Conservation (phyloP, 1,140 invertebrate genomes). For the Microplitis mediator region DNA sequence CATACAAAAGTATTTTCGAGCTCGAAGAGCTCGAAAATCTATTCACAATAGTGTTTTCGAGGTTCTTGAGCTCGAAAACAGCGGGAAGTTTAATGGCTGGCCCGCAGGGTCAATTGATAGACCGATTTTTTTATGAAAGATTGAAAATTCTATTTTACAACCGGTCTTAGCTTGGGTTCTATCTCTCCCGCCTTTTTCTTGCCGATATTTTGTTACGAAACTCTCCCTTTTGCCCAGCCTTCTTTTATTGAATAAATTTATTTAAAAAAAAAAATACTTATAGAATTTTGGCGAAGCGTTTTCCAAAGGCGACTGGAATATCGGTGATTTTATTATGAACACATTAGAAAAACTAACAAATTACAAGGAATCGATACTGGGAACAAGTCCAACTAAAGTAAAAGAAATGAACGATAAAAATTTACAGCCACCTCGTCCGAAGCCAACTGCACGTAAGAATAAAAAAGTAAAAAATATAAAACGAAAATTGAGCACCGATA, state of each 20-base stretch:
- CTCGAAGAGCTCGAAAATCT: no score
- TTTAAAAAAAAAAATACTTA: background rate
- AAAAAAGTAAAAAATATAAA: background rate
- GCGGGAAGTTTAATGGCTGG: no score
- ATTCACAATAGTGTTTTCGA: no score
- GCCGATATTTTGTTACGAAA: no score
- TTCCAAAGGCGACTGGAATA: background rate
- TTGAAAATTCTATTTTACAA: no score
- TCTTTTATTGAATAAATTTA: background rate
- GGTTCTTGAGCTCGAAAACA: no score
- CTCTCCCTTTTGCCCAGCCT: no score
- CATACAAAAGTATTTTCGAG: no score
- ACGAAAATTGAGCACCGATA: background rate
- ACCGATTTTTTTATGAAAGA: no score
- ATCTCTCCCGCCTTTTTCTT: no score
- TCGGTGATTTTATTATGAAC: background rate
- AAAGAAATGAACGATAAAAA: conserved; percentile 6
- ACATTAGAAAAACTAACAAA: background rate
- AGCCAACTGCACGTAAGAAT: background rate
- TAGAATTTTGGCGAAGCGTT: conserved; percentile 1
- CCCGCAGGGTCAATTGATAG: no score
- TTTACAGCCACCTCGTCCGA: background rate
- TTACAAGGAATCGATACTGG: background rate
- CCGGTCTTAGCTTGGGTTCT: no score
- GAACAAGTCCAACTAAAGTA: background rate